phyloP scores from a whole-genome alignment of 2,113 vertebrate species.

The Coptodon bakossiorum region DNA sequence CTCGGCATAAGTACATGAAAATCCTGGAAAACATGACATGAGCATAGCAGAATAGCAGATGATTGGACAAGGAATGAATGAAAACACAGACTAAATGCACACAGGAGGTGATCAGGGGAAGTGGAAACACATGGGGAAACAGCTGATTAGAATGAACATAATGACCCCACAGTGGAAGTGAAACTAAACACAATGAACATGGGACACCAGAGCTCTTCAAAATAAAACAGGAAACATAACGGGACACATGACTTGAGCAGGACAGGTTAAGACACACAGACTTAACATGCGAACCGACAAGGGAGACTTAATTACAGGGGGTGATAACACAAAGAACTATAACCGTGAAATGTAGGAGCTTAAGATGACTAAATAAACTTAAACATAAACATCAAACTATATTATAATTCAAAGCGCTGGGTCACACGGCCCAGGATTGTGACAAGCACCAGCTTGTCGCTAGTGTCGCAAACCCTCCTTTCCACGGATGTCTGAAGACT shows the following conservation, averaged over 20 bases:
- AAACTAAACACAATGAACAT: neutral
- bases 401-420: fast-evolving
- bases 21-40: neutral
- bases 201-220: neutral
- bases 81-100: neutral
- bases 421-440: neutral
- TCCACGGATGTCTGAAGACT: neutral
- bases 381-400: neutral
- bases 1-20: neutral
- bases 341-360: neutral
- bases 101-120: neutral
- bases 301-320: neutral
- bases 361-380: neutral
- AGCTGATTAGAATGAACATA: neutral
- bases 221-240: neutral
- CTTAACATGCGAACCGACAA: neutral
- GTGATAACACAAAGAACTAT: neutral
- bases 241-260: fast-evolving
- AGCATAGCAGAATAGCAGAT: neutral
- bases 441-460: neutral
- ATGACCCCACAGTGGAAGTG: fast-evolving
- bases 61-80: neutral
- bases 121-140: fast-evolving
- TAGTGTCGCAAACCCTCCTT: neutral
- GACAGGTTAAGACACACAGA: neutral